phyloP scores from a whole-genome alignment of 2,888 invertebrate species.

The Nomada goodeniana region DNA sequence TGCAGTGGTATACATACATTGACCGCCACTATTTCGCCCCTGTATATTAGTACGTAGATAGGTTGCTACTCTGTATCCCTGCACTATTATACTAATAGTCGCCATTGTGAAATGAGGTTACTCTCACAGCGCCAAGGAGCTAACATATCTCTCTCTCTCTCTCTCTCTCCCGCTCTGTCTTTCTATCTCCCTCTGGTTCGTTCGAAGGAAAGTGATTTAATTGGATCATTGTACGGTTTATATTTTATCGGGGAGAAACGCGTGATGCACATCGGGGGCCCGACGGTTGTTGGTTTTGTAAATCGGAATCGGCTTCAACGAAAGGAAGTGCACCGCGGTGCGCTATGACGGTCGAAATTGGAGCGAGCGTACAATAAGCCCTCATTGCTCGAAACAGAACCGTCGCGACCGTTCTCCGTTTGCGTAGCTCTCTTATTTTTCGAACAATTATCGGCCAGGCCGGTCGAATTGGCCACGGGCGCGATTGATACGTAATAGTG shows the following conservation, averaged over 20 bases:
- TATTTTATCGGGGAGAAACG: slow-evolving; percentile 24
- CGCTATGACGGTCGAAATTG: slow-evolving; percentile 68
- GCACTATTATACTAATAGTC: background rate
- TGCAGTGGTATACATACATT: no score
- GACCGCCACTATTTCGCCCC: no score
- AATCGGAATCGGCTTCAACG: slow-evolving; percentile 61
- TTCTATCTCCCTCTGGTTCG: background rate
- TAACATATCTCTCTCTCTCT: background rate
- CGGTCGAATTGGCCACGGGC: background rate
- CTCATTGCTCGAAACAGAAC: slow-evolving; percentile 54
- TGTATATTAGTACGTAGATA: no score
- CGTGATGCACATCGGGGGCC: slow-evolving; percentile 34
- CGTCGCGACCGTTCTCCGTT: slow-evolving; percentile 8
- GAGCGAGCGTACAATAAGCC: slow-evolving; percentile 72
- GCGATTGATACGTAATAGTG: no score
- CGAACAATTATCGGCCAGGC: slow-evolving; percentile 2
- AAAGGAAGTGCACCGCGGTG: slow-evolving; percentile 72
- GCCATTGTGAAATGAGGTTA: background rate
- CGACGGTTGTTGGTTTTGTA: slow-evolving; percentile 45
- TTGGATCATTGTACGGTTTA: background rate
- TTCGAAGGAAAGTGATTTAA: slow-evolving; percentile 15
- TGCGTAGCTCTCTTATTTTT: background rate
- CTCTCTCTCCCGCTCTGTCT: no score
- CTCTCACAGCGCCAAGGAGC: background rate
- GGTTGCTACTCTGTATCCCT: background rate